These are phyloP conservation scores for Tricholaema leucomelas DNA, from an alignment of 2,113 vertebrate genomes.

Conservation along the genomic window DNA sequence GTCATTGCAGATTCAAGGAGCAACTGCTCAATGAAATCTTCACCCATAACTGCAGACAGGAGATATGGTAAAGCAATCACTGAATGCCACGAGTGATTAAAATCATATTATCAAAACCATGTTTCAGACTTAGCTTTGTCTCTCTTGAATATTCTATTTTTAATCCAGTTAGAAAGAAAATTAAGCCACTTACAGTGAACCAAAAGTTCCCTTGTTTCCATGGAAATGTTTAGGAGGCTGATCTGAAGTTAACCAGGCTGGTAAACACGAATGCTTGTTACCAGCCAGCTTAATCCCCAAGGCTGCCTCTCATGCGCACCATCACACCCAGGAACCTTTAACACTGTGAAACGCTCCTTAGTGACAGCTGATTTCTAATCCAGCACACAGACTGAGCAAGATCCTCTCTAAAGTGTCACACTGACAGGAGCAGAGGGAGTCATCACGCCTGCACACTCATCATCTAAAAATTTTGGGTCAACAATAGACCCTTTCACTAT, in stretches of 20 bases:
- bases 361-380: conserved; percentile 83
- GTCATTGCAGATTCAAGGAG: neutral
- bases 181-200: conserved; percentile 85
- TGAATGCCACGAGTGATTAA: conserved; percentile 29
- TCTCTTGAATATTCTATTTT: conserved; percentile 32
- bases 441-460: neutral
- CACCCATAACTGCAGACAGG: neutral
- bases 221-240: conserved; percentile 72
- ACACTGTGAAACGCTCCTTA: conserved; percentile 21
- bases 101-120: conserved; percentile 22
- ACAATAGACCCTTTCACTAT: neutral
- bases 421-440: neutral
- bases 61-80: conserved; percentile 27
- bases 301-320: conserved; percentile 63
- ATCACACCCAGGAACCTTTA: conserved; percentile 74
- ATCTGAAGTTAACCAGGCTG: conserved; percentile 64
- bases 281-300: conserved; percentile 71
- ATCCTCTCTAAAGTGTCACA: conserved; percentile 14
- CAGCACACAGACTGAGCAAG: conserved; percentile 41
- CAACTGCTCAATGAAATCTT: neutral
- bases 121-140: conserved; percentile 3
- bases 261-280: conserved; percentile 68
- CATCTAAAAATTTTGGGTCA: neutral
- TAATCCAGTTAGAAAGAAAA: conserved; percentile 66
- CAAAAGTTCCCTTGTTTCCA: conserved; percentile 86